phyloP scores from a whole-genome alignment of 2,797 vertebrate genomes.

The Rhynchotus rufescens region DNA sequence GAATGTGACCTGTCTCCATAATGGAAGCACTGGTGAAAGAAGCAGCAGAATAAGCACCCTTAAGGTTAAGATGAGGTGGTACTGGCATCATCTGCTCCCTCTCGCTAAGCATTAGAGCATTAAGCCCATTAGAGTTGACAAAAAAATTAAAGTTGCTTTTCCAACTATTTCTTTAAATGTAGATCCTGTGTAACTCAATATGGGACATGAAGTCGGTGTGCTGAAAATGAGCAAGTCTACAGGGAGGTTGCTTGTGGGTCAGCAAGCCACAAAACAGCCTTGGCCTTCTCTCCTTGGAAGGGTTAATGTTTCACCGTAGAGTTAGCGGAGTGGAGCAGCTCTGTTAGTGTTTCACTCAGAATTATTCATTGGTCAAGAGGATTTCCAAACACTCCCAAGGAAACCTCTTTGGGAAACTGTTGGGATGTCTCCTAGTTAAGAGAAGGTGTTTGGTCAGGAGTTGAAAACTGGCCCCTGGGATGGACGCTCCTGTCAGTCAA shows the following conservation, averaged over 20 bases:
- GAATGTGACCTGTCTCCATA: neutral
- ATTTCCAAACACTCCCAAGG: conserved; percentile 5
- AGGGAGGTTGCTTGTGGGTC: conserved; percentile 1
- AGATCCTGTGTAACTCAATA: neutral
- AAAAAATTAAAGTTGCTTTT: neutral
- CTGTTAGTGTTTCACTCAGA: conserved; percentile 44
- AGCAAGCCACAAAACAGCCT: conserved; percentile 13
- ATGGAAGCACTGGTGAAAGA: neutral
- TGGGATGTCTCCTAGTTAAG: conserved; percentile 3
- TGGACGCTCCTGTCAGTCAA: neutral
- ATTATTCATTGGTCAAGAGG: conserved; percentile 46
- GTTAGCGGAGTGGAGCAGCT: neutral
- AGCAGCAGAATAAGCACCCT: neutral
- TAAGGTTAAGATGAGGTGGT: neutral
- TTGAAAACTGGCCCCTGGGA: conserved; percentile 6
- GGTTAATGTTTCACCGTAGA: conserved; percentile 18
- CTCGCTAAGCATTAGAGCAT: neutral
- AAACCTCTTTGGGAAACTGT: conserved; percentile 26
- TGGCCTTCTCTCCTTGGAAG: neutral
- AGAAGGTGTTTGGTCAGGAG: neutral
- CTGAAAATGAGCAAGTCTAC: conserved; percentile 14
- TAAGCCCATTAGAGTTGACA: neutral
- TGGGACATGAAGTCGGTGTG: neutral
- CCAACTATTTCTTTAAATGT: neutral
- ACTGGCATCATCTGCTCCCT: neutral